Conservation (phyloP, 2,113 vertebrate genomes). For the Himantopus leucocephalus region DNA sequence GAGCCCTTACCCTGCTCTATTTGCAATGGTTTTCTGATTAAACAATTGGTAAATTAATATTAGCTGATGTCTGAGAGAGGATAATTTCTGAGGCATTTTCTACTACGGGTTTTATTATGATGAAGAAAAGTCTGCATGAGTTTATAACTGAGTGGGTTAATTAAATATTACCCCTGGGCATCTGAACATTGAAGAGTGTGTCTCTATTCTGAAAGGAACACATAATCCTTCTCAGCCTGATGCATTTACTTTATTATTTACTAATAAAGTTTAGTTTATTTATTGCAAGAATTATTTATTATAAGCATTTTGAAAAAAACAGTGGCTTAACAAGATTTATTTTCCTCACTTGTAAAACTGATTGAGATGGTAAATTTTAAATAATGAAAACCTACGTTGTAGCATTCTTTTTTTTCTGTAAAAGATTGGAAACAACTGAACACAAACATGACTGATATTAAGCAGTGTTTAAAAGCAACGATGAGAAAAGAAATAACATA, state of each 20-base stretch:
- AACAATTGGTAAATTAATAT: background rate
- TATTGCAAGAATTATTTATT: constrained; percentile 35
- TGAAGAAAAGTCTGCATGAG: background rate
- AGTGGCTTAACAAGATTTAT: constrained; percentile 35
- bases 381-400: background rate
- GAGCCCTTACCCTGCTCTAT: background rate
- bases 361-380: constrained; percentile 45
- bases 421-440: constrained; percentile 24
- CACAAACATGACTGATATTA: constrained; percentile 5
- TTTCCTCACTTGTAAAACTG: constrained; percentile 49
- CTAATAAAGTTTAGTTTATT: constrained; percentile 24
- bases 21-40: background rate
- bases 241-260: constrained; percentile 4
- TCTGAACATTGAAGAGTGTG: background rate
- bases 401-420: background rate
- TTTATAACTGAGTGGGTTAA: constrained; percentile 42
- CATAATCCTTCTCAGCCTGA: background rate
- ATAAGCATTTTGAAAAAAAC: background rate
- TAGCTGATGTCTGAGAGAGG: background rate
- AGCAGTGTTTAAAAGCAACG: constrained; percentile 10
- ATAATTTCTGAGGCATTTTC: background rate
- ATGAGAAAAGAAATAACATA: background rate
- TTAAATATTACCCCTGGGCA: constrained; percentile 39
- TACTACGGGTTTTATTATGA: background rate
- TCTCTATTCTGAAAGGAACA: background rate